Evolutionary conservation across 2,113 vertebrate genomes (phyloP).

Genomic region (Aldabrachelys gigantea): DNA sequence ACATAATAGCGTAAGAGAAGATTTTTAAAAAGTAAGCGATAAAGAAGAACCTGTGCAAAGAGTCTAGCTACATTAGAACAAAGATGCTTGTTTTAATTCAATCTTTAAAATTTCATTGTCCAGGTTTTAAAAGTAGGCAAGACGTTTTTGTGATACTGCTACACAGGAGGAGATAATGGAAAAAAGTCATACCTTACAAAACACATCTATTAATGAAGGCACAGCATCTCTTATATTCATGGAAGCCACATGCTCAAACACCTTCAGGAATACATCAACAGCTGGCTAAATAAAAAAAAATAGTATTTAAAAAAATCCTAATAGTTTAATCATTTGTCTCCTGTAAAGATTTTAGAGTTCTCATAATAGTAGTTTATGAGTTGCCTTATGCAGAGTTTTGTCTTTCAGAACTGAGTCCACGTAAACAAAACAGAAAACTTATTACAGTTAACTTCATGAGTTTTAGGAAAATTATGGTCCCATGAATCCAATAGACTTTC

Average conservation of each 20-base stretch:
- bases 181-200: slow-evolving; percentile 84
- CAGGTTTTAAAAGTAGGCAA: background rate
- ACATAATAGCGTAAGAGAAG: background rate
- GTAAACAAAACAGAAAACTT: background rate
- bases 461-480: background rate
- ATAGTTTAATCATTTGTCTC: slow-evolving; percentile 46
- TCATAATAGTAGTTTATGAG: background rate
- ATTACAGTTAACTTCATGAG: background rate
- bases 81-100: background rate
- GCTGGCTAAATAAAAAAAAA: slow-evolving; percentile 81
- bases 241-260: slow-evolving; percentile 86
- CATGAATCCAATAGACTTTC: background rate
- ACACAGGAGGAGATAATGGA: background rate
- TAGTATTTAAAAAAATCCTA: slow-evolving; percentile 14
- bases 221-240: slow-evolving; percentile 75
- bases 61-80: background rate
- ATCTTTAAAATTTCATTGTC: background rate
- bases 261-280: slow-evolving; percentile 82
- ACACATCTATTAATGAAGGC: slow-evolving; percentile 82
- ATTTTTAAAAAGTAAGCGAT: background rate
- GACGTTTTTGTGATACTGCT: background rate
- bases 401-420: background rate
- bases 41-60: fast-evolving
- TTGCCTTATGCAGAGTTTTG: background rate
- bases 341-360: background rate